A percentile compares a stretch with the other conserved stretches of the same genome.
Evolutionary conservation across 2,113 vertebrate genomes (phyloP).

Genomic region (Hemicordylus capensis): DNA sequence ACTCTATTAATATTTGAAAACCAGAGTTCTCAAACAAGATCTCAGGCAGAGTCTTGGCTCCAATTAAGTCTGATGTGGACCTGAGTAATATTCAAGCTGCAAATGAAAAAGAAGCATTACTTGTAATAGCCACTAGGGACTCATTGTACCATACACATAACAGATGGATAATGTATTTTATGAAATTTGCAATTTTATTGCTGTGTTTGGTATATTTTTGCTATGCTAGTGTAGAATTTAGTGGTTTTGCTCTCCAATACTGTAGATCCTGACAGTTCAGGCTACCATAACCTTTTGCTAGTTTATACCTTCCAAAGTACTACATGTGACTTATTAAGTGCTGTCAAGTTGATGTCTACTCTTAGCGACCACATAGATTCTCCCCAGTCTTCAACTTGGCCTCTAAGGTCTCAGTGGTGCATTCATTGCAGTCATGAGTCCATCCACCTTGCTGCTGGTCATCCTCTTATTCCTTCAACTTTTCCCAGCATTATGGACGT

Average conservation of each 20-base stretch:
- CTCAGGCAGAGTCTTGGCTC: background rate
- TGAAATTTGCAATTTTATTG: background rate
- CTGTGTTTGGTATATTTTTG: background rate
- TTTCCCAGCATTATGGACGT: no score
- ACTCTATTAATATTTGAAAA: background rate
- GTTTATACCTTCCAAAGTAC: background rate
- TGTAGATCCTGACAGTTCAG: background rate
- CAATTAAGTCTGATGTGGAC: background rate
- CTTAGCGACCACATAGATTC: no score
- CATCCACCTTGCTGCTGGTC: no score
- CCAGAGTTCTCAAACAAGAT: background rate
- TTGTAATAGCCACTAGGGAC: background rate
- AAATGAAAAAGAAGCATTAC: background rate
- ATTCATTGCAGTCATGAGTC: no score
- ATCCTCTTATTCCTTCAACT: no score
- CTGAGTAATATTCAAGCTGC: background rate
- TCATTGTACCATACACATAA: background rate
- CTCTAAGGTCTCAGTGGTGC: no score
- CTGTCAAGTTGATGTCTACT: no score
- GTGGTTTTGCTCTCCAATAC: background rate
- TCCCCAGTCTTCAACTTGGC: no score
- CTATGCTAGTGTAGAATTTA: background rate
- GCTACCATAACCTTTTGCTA: background rate
- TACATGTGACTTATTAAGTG: no score
- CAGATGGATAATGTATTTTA: no score